These are phyloP conservation scores for Saccopteryx leptura DNA, from an alignment of 2,113 vertebrate species.

Conservation along the genomic window DNA sequence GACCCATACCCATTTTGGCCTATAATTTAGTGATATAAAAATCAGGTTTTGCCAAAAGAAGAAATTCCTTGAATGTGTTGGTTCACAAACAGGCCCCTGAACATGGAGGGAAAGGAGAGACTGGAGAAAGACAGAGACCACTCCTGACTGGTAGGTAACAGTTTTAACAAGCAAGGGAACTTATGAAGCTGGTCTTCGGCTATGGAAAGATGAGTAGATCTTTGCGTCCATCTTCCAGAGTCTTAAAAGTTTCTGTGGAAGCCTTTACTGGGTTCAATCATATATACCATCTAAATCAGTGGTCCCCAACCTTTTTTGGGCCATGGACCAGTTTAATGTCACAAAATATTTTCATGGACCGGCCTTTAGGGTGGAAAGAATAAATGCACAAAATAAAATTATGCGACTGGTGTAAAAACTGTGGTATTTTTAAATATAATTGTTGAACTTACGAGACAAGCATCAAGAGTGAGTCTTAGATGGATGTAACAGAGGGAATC, in stretches of 20 bases:
- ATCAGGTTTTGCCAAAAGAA: background rate
- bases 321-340: too few species aligned
- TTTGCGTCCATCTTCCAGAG: background rate
- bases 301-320: too few species aligned
- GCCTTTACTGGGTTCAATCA: background rate
- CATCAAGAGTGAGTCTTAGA: too few species aligned
- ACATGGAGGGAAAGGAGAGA: background rate
- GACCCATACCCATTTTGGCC: background rate
- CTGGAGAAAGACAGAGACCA: background rate
- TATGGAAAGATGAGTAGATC: background rate
- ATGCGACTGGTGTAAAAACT: too few species aligned
- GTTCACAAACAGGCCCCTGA: background rate
- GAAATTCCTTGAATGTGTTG: background rate
- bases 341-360: too few species aligned
- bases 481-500: too few species aligned
- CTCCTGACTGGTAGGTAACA: background rate
- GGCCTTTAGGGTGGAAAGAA: too few species aligned
- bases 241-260: background rate
- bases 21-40: background rate
- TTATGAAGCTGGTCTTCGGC: background rate
- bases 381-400: too few species aligned
- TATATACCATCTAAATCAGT: background rate
- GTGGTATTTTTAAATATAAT: too few species aligned
- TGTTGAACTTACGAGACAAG: too few species aligned
- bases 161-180: background rate